Conservation (phyloP, 2,797 vertebrate species). For the Psittacula echo region DNA sequence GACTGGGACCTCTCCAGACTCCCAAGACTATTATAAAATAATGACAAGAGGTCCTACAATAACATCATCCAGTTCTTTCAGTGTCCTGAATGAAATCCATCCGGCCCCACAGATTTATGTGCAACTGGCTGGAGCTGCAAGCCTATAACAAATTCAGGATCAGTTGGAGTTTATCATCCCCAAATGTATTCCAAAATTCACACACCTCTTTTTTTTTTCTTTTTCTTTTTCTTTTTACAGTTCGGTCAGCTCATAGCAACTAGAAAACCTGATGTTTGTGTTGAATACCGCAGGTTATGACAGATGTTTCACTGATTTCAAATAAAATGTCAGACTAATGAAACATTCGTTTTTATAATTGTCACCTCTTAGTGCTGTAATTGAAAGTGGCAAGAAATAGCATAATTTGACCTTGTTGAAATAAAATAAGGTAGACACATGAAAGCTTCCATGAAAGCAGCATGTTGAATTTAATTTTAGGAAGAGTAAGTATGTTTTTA, state of each 20-base stretch:
- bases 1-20: background rate
- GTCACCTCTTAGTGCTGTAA: slow-evolving; percentile 2
- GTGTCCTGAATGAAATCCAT: background rate
- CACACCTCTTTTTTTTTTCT: background rate
- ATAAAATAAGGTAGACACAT: background rate
- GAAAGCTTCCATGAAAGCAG: background rate
- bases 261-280: background rate
- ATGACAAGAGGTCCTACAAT: background rate
- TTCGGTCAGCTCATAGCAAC: background rate
- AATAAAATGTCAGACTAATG: slow-evolving; percentile 53
- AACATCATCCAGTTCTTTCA: background rate
- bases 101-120: background rate
- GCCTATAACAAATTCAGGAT: background rate
- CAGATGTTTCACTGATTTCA: slow-evolving; percentile 45
- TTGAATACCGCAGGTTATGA: slow-evolving; percentile 1
- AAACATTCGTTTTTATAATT: slow-evolving; percentile 49
- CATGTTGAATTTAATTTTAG: background rate
- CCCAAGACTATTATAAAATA: background rate
- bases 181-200: background rate
- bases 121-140: background rate
- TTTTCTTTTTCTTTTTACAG: background rate
- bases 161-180: background rate
- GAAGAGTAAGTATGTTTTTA: background rate
- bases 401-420: background rate
- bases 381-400: slow-evolving; percentile 39